These are phyloP conservation scores for Tinamus guttatus DNA, from an alignment of 2,113 vertebrate species.

Conservation along the genomic window DNA sequence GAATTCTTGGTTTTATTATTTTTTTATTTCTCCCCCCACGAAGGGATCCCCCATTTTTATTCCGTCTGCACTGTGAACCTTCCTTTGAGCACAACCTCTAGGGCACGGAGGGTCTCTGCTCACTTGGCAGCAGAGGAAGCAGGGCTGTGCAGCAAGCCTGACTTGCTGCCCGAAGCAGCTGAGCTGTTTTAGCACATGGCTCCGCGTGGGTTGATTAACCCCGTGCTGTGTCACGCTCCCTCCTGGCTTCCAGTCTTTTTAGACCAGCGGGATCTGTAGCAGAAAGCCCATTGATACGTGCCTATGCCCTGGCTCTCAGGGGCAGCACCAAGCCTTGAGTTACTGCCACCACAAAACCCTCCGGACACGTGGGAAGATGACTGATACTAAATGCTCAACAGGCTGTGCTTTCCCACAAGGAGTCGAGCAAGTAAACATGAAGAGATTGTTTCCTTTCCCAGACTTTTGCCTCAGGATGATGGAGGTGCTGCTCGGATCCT, in stretches of 20 bases:
- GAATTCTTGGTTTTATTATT: not conserved
- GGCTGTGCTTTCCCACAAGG: accelerated
- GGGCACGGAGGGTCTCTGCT: not conserved
- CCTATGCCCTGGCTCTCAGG: not conserved
- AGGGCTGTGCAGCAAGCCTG: accelerated
- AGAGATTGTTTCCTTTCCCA: not conserved
- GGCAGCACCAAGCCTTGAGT: not conserved
- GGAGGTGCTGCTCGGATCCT: not conserved
- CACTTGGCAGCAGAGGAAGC: not conserved
- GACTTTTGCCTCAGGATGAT: not conserved
- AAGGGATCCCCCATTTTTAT: not conserved
- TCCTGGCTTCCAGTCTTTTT: not conserved
- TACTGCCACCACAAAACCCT: not conserved
- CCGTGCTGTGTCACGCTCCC: accelerated
- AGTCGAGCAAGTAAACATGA: not conserved
- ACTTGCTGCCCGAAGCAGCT: not conserved
- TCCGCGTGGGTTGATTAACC: not conserved
- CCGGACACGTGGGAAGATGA: not conserved
- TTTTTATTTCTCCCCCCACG: no score
- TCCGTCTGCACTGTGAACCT: not conserved
- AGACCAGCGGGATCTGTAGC: accelerated
- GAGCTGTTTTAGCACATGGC: accelerated
- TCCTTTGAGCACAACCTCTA: not conserved
- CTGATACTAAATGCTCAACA: accelerated
- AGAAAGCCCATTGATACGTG: not conserved